Base-by-base conservation (phyloP, 2,797 vertebrate genomes). In the Buceros bicornis region DNA sequence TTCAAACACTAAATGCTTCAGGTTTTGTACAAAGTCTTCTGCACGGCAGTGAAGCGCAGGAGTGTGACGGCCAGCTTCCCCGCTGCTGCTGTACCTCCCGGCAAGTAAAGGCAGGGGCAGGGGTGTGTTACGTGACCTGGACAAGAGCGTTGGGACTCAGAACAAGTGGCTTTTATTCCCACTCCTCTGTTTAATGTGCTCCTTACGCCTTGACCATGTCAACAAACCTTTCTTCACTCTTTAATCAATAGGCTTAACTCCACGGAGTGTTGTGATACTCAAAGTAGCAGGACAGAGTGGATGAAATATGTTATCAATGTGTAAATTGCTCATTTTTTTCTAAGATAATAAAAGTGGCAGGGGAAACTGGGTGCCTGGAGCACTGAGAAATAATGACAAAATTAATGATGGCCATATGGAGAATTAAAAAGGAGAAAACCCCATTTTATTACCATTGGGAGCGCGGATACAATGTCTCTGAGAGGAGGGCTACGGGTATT, bases 151-250 rank as follows among this genome's bases (percentile, higher is more conserved):
- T 84, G 60, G 48, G 35, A 43, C 58, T 76, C 0, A 0, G 51
- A 85, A 90, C 58, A 92, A 84, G 81, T 67, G 88, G 31, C 19
- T 89, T 80, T 89, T 91, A 82, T 76, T 69, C 19, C 11, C 0
- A 0, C 33, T 70, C 45, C 69, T 72, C n/a, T 64, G 61, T 88
- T 89, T 72, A 62, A 77, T 1, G 10, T 50, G 74, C 8, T 81
- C 12, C 45, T 85, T 89, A 69, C 47, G 45, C 62, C 48, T 67
- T 45, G 35, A 53, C 43, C 13, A 20, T 51, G 77, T 62, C 74
- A 87, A 50, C 42, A 93, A 92, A 87, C 33, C 42, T 93, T 66
- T 73, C 86, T 97, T 85, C 51, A 60, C 90, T 94, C 96, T 85
- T 56, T 67, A 50, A 8, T 83, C 60, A 66, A 19, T 21, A 43